Percentiles rank a stretch among this genome's conserved stretches.
Conservation (phyloP, 2,113 vertebrate genomes). For the Baryphthengus martii region DNA sequence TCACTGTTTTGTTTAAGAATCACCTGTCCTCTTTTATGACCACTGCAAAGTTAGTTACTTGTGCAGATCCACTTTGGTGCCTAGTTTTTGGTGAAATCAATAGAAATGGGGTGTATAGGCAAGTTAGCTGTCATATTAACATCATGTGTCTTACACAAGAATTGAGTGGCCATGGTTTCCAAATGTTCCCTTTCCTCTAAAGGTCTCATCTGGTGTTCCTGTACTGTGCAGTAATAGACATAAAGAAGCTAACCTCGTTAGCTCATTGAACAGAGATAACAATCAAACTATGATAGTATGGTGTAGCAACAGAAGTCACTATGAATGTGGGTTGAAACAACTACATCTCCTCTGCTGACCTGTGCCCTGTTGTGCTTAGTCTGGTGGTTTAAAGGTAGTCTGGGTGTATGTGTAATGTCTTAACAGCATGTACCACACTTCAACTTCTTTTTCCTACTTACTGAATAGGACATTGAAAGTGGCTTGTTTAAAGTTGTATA, state of each 20-base stretch:
- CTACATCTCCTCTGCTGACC: background rate
- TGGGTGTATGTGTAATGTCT: background rate
- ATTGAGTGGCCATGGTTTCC: background rate
- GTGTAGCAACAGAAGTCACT: background rate
- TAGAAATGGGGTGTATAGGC: background rate
- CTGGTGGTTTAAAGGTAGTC: background rate
- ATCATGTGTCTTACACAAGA: background rate
- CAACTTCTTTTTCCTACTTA: background rate
- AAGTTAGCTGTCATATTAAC: background rate
- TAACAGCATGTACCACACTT: rapidly evolving
- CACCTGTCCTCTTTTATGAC: background rate
- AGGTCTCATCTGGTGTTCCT: background rate
- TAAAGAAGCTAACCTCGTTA: background rate
- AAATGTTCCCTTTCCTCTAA: background rate
- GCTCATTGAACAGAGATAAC: background rate
- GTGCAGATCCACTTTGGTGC: background rate
- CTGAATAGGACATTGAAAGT: background rate
- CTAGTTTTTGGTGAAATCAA: background rate
- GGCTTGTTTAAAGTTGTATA: background rate
- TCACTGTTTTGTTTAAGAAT: background rate
- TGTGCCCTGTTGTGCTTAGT: background rate
- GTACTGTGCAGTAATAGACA: background rate
- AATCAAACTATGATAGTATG: background rate
- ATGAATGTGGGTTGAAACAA: background rate
- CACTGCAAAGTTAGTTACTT: background rate